A percentile compares a stretch with the other conserved stretches of the same genome.
Evolutionary conservation across 2,888 invertebrate genomes (phyloP).

Genomic region (Molanna angustata): DNA sequence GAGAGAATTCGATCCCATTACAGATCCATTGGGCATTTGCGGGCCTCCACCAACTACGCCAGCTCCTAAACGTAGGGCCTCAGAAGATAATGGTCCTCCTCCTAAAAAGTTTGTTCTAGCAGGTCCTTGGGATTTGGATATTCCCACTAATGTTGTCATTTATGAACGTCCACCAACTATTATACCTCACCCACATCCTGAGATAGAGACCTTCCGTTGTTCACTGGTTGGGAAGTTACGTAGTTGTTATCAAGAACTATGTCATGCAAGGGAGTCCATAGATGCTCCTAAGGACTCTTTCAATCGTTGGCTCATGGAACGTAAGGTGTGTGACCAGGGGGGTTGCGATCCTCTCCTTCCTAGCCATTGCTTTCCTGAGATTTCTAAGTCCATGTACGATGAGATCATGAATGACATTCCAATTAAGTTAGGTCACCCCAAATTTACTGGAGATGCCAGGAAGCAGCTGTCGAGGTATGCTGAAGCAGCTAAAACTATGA

Average conservation of each 20-base stretch:
- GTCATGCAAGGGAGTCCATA: conserved; percentile 87
- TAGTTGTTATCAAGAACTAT: conserved; percentile 90
- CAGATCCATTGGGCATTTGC: conserved; percentile 86
- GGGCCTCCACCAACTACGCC: conserved; percentile 52
- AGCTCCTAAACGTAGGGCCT: conserved; percentile 70
- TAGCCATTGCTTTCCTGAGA: conserved; percentile 87
- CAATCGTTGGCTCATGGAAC: conserved; percentile 94
- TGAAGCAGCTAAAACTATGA: conserved; percentile 95
- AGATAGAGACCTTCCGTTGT: conserved; percentile 84
- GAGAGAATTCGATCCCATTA: conserved; percentile 86
- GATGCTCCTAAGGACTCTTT: conserved; percentile 96
- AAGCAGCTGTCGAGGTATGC: conserved; percentile 93
- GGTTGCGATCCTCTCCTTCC: conserved; percentile 91
- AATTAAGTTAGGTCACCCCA: conserved; percentile 91
- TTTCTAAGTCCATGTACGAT: conserved; percentile 92
- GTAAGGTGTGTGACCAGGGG: conserved; percentile 83
- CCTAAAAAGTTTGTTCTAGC: conserved; percentile 84
- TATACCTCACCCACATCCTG: conserved; percentile 90
- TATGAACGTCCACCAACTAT: conserved; percentile 82
- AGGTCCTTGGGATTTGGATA: conserved; percentile 94
- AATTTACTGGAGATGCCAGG: conserved; percentile 92
- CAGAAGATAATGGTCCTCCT: conserved; percentile 76
- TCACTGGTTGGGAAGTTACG: conserved; percentile 80
- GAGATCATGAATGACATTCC: conserved; percentile 99
- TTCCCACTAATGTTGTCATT: conserved; percentile 88